Evolutionary conservation across 2,888 invertebrate genomes (phyloP), one percentile per base, ranked within the genome.

Genomic region (Helicoverpa assulta): DNA sequence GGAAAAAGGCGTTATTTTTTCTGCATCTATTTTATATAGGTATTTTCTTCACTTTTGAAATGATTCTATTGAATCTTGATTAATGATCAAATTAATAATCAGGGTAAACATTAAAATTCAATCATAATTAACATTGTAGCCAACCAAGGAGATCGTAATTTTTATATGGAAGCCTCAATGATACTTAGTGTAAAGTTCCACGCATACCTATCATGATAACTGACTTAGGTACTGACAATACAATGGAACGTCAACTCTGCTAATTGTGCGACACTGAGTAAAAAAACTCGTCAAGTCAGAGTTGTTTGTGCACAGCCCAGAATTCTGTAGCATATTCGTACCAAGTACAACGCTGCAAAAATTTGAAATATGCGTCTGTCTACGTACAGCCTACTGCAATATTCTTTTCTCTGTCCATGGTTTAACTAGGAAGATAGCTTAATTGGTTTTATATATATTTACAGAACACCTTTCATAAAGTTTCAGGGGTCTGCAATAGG

Each of bases 171-270:
- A 77, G 67, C 54, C 61, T 67, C 54, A 72, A 54, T 37, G 64
- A 70, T 70, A 57, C 47, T 33, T 55, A 60, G 37, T 53, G 68
- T 67, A 60, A 76, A 77, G 77, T 80, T 67, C 58, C 73, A 70
- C 76, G 73, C 67, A 69, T 70, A 78, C 69, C 69, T 70, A 67
- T 51, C 67, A 68, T 76, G 54, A 82, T 82, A 80, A 67, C 69
- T 21, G 56, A 63, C 55, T 47, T 55, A n/a, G n/a, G n/a, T n/a
- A 29, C 59, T 37, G 29, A 67, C 75, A 65, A 83, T 69, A 79
- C 83, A 83, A 82, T 78, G 68, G 74, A 73, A 75, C 74, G 74
- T 67, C 76, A 77, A 76, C 75, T 75, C 58, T 56, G 63, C 58
- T 83, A 78, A 83, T 81, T 83, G 73, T 72, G 67, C 72, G 70